Conservation (phyloP, 2,113 vertebrate species). For the Penelope pileata region DNA sequence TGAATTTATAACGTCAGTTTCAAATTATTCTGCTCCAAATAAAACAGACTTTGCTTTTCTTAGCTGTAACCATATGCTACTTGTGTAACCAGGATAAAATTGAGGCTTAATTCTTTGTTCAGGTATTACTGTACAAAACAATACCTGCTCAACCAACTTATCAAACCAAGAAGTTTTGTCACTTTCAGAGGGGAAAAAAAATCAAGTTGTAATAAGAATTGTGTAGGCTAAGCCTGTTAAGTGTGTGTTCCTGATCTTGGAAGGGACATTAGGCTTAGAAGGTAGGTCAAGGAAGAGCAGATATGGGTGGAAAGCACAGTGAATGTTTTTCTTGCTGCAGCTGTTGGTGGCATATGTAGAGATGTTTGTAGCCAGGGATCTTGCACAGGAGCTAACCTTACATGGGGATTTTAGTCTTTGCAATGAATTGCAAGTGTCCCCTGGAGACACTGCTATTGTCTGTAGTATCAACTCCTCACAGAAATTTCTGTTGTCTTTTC, state of each 20-base stretch:
- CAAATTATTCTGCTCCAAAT: not conserved
- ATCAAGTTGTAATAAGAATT: not conserved
- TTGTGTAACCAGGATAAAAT: not conserved
- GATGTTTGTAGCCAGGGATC: not conserved
- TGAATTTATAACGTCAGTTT: not conserved
- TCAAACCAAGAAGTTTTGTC: not conserved
- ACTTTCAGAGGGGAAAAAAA: not conserved
- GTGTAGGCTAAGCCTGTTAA: not conserved
- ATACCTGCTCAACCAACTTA: not conserved
- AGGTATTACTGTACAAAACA: not conserved
- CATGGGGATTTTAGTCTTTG: accelerated
- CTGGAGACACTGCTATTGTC: not conserved
- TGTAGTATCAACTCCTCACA: not conserved
- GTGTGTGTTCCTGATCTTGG: not conserved
- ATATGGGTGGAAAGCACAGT: not conserved
- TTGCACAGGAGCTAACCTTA: not conserved
- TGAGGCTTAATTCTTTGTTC: not conserved
- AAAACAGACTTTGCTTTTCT: not conserved
- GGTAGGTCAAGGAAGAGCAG: not conserved
- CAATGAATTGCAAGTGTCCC: accelerated
- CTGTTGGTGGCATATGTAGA: not conserved
- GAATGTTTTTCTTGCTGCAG: not conserved
- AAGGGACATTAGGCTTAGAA: not conserved
- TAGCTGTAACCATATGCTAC: not conserved
- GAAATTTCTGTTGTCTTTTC: not conserved